Base-by-base conservation (phyloP, 2,797 vertebrate genomes). In the Channa striata region DNA sequence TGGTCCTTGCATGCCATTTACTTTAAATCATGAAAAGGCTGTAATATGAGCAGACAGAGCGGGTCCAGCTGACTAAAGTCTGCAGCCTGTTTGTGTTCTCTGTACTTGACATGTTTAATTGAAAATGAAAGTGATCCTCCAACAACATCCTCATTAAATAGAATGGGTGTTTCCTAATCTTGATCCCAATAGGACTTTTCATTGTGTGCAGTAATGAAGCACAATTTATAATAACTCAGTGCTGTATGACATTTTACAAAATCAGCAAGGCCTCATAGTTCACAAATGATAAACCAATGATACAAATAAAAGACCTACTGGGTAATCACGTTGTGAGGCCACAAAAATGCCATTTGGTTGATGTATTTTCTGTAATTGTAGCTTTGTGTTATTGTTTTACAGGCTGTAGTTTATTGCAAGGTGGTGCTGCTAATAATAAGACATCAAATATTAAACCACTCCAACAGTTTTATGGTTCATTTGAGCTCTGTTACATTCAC, bases 1-100 rank as follows among this genome's bases (percentile, higher is more conserved):
- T 65, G 75, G 68, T 74, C 56, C 78, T 70, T 82, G 52, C 62
- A 64, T 50, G 75, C 47, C 30, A 17, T 63, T 63, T 9, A 12
- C 50, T 74, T 43, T 61, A 17, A 68, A 68, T 56, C 43, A 65
- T 59, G 57, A 57, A 7, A 33, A 39, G 66, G 30, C 59, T 19
- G 50, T 62, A 43, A 83, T 21, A 21, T 4, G 11, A 77, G 58
- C 19, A 53, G 54, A 42, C 66, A 68, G 56, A 59, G 14, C 23
- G 49, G 61, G 30, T 33, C 59, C 17, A 8, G 49, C 17, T 8
- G 34, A 16, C 23, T 16, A 42, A 65, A n/a, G 21, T 70, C 16
- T 2, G 30, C 54, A 46, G 40, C 37, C 67, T 7, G 0, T 36
- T 56, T 37, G 44, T 36, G 61, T 47, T 82, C 42, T 61, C 12